A percentile compares a stretch with the other conserved stretches of the same genome.
Conservation (phyloP, 2,113 vertebrate species). For the Chloroceryle aenea region DNA sequence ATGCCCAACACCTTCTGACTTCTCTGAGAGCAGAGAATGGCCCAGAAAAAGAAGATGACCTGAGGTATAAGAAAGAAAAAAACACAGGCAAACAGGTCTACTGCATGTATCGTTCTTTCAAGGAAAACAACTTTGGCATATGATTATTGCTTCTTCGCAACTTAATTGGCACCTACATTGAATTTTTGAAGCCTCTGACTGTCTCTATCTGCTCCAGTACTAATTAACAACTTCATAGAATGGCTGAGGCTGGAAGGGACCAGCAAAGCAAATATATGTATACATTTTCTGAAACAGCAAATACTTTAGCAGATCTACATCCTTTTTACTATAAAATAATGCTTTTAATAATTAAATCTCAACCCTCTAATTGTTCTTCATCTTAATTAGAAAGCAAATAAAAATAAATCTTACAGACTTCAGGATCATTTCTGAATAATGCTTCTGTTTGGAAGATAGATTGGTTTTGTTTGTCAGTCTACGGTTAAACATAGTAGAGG, state of each 20-base stretch:
- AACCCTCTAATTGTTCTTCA: not conserved
- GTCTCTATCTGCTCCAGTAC: not conserved
- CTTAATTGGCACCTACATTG: not conserved
- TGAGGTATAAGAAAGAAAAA: not conserved
- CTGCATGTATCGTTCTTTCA: not conserved
- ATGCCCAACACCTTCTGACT: not conserved
- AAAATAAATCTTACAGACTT: not conserved
- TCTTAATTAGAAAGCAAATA: slow-evolving; percentile 27
- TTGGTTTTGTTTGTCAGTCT: not conserved
- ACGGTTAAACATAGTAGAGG: not conserved
- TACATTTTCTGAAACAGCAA: not conserved
- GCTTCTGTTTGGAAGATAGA: not conserved
- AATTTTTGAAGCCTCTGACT: not conserved
- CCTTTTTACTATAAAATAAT: not conserved
- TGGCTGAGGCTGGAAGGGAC: not conserved
- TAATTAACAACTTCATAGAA: not conserved
- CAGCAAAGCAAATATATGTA: not conserved
- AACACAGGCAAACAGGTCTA: not conserved
- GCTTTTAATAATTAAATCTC: slow-evolving; percentile 23
- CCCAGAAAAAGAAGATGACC: not conserved
- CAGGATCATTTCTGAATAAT: not conserved
- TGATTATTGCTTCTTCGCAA: not conserved
- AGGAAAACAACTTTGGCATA: not conserved
- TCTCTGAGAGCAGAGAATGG: not conserved
- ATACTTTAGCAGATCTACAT: not conserved